These are phyloP conservation scores for Eueides isabella DNA, from an alignment of 1,140 invertebrate genomes.

Conservation along the genomic window DNA sequence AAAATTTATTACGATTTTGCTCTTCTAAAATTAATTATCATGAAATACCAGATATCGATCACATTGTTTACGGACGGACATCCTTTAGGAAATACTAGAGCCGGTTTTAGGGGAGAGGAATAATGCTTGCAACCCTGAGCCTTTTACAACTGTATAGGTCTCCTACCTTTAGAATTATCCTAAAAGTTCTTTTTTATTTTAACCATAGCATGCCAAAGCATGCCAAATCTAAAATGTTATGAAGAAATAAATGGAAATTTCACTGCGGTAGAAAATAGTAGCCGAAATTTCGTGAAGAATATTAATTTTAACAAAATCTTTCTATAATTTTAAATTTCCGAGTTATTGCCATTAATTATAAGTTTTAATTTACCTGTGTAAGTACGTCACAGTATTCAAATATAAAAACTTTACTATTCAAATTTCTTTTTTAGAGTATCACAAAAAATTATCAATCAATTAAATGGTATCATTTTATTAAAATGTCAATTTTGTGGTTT, in stretches of 20 bases:
- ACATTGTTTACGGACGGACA: conserved; percentile 70
- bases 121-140: background rate
- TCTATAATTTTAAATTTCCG: background rate
- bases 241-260: too few relatives aligned
- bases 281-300: background rate
- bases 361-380: background rate
- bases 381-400: too few relatives aligned
- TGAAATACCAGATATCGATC: conserved; percentile 57
- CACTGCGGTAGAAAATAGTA: too few relatives aligned
- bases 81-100: conserved; percentile 22
- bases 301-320: background rate
- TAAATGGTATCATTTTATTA: too few relatives aligned
- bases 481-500: background rate
- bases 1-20: conserved; percentile 80
- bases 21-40: conserved; percentile 76
- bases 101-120: background rate
- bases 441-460: too few relatives aligned
- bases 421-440: too few relatives aligned
- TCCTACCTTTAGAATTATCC: background rate
- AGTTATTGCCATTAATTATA: background rate
- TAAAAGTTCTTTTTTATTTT: background rate
- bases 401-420: too few relatives aligned
- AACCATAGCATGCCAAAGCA: too few relatives aligned
- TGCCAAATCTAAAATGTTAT: too few relatives aligned
- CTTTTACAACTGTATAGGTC: conserved; percentile 20